Evolutionary conservation across 1,140 invertebrate genomes (phyloP), one percentile per base, ranked within the genome.

Genomic region (Mactra quadrangularis): DNA sequence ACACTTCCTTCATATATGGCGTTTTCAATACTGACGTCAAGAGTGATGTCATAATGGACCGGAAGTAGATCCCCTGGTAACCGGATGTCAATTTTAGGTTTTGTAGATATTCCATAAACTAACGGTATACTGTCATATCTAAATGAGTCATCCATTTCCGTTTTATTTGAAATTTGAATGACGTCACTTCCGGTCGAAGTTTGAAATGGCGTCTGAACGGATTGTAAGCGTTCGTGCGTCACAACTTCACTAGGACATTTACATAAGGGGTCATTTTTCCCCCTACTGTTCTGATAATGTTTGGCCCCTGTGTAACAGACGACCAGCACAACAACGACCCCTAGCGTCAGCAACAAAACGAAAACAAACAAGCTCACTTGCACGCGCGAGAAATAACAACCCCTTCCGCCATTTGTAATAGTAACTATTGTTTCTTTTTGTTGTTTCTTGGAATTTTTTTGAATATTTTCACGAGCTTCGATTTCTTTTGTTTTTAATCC

Each of bases 41-140:
- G 77, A 22, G 84, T 74, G 7, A 90, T 70, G 47, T 81, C 71
- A 78, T 90, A 90, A 57, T 86, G 76, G 3, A 68, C 66, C 6
- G 89, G 89, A 31, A 87, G 76, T n/a, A 90, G 45, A 31, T 60
- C 64, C n/a, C 83, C 68, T 7, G 89, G 89, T 13, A 90, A 75
- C 2, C 89, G 85, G 33, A 90, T 83, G 22, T 79, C 71, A 22
- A 76, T 50, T 76, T 76, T 57, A 35, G 74, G 74, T 31, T 33
- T 1, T 0, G 3, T 64, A 0, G 60, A 64, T 13, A 64, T 22
- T 22, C 25, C 25, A 22, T 1, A 13, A 15, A 25, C 15, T 13
- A 13, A 22, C 31, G 9, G 55, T 1, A 59, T 13, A 25, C 15
- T 2, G 15, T 29, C 55, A 25, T 53, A 25, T 53, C 25, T 3